A percentile compares a stretch with the other conserved stretches of the same genome.
These are phyloP conservation scores for Antigone vipio DNA, from an alignment of 2,113 vertebrate genomes.

Conservation along the genomic window DNA sequence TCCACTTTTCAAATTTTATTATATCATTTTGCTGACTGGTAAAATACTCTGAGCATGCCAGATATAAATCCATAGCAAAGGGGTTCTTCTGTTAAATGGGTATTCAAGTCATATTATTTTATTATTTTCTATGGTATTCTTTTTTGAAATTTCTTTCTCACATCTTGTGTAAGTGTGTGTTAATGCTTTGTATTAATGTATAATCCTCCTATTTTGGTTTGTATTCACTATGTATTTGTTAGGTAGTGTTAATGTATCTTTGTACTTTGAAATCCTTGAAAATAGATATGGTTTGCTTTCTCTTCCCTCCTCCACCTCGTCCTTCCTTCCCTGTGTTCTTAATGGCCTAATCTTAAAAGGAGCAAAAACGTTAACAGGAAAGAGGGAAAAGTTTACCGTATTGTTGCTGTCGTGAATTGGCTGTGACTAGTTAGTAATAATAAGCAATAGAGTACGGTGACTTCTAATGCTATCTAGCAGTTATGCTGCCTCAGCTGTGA, in stretches of 20 bases:
- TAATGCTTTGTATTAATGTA: neutral
- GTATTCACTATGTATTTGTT: neutral
- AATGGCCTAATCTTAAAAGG: neutral
- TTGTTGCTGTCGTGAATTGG: neutral
- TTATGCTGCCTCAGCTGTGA: neutral
- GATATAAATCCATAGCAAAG: neutral
- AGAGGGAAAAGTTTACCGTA: neutral
- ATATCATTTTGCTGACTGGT: neutral
- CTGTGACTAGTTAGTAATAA: neutral
- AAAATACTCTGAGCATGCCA: neutral
- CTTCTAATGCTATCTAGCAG: neutral
- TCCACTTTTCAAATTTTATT: neutral
- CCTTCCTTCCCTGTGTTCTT: neutral
- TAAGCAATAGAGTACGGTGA: neutral
- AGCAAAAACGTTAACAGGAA: neutral
- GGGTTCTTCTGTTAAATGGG: neutral
- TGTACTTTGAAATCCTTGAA: neutral
- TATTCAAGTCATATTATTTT: neutral
- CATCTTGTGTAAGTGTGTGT: neutral
- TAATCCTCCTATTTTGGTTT: neutral
- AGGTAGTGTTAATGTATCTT: neutral
- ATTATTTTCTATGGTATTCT: neutral
- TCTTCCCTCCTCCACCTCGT: neutral
- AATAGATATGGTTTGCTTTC: neutral
- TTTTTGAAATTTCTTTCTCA: neutral